Percentiles rank a stretch among this genome's conserved stretches.
Evolutionary conservation across 2,797 vertebrate species (phyloP).

Genomic region (Carapus acus): DNA sequence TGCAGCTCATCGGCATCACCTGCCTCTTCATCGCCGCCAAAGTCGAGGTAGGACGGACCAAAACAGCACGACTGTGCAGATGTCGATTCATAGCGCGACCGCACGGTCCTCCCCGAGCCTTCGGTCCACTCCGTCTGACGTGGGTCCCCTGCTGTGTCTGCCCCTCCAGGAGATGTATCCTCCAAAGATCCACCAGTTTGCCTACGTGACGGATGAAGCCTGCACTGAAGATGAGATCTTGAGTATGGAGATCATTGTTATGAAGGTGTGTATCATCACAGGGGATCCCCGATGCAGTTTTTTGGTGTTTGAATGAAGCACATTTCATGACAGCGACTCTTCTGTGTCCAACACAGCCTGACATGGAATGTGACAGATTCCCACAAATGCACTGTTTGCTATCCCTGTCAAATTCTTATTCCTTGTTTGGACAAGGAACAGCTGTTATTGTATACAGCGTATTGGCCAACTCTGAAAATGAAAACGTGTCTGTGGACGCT

Average conservation of each 20-base stretch:
- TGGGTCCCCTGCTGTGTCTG: neutral
- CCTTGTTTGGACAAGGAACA: neutral
- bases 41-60: conserved; percentile 79
- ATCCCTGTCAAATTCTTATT: neutral
- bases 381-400: neutral
- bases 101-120: too few relatives aligned
- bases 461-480: too few relatives aligned
- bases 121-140: too few relatives aligned
- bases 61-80: too few relatives aligned
- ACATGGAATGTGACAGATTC: too few relatives aligned
- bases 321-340: too few relatives aligned
- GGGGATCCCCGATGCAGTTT: too few relatives aligned
- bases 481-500: neutral
- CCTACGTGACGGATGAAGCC: conserved; percentile 92
- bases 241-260: conserved; percentile 90
- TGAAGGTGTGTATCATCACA: conserved; percentile 78
- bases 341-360: too few relatives aligned
- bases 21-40: conserved; percentile 95
- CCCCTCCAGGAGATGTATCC: conserved; percentile 91
- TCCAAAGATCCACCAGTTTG: conserved; percentile 93
- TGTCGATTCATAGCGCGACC: too few relatives aligned
- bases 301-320: too few relatives aligned
- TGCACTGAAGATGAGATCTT: conserved; percentile 94
- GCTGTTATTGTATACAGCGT: neutral
- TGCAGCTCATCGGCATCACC: conserved; percentile 94